A percentile compares a stretch with the other conserved stretches of the same genome.
Evolutionary conservation across 2,888 invertebrate genomes (phyloP).

Genomic region (Ganaspis brasiliensis): DNA sequence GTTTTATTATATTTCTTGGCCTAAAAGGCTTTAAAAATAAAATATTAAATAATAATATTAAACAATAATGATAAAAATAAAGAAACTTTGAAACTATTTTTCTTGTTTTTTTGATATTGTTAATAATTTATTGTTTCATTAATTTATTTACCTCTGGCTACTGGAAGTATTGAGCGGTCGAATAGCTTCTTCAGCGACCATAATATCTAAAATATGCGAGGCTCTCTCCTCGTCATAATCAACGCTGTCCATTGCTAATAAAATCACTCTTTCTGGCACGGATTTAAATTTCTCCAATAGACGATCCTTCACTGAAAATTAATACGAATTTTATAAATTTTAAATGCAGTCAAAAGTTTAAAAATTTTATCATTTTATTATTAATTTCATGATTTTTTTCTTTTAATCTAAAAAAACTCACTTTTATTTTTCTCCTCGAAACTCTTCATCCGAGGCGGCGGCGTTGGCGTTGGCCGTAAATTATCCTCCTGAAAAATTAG

Average conservation of each 20-base stretch:
- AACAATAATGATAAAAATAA: too few species aligned
- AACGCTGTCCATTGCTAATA: slow-evolving; percentile 93
- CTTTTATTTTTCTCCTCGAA: slow-evolving; percentile 87
- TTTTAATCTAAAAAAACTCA: slow-evolving; percentile 77
- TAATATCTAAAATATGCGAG: slow-evolving; percentile 89
- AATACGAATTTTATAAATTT: slow-evolving; percentile 39
- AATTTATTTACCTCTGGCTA: slow-evolving; percentile 70
- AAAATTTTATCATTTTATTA: too few species aligned
- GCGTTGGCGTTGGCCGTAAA: slow-evolving; percentile 75
- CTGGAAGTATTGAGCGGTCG: slow-evolving; percentile 76
- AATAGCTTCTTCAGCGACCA: slow-evolving; percentile 85
- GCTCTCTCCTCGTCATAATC: slow-evolving; percentile 92
- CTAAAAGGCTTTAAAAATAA: too few species aligned
- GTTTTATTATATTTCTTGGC: too few species aligned
- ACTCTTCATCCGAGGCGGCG: slow-evolving; percentile 86
- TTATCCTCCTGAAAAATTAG: slow-evolving; percentile 48
- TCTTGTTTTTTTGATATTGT: too few species aligned
- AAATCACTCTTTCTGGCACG: slow-evolving; percentile 90
- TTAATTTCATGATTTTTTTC: too few species aligned
- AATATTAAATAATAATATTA: too few species aligned
- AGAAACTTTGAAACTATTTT: too few species aligned
- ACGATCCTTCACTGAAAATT: slow-evolving; percentile 85
- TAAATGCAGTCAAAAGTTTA: slow-evolving; percentile 28
- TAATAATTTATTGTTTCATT: too few species aligned
- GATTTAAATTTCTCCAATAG: slow-evolving; percentile 88